These are phyloP conservation scores for Lacerta bilineata DNA, from an alignment of 2,797 vertebrate species.

Conservation along the genomic window DNA sequence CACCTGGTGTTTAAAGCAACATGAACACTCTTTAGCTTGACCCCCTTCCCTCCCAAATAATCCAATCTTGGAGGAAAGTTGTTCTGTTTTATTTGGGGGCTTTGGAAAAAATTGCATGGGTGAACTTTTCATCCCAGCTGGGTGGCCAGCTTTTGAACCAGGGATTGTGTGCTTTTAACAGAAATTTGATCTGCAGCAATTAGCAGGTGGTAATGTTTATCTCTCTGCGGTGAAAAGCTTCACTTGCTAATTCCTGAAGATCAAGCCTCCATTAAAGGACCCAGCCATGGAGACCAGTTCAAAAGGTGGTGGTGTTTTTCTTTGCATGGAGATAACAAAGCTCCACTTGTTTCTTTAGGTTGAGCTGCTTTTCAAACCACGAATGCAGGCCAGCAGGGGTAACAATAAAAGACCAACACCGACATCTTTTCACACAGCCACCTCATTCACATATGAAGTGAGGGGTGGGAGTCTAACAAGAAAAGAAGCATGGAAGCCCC, in stretches of 20 bases:
- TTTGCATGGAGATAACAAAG: not conserved
- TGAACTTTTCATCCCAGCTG: not conserved
- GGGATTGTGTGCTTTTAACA: not conserved
- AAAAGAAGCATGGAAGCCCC: no score
- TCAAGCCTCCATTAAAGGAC: not conserved
- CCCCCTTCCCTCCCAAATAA: not conserved
- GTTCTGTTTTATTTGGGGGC: not conserved
- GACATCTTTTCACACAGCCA: no score
- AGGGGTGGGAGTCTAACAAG: no score
- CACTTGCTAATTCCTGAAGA: not conserved
- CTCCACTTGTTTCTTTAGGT: not conserved
- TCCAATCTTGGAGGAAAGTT: not conserved
- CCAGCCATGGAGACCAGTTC: not conserved
- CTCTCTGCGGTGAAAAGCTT: not conserved
- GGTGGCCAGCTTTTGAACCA: not conserved
- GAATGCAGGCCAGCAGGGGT: no score
- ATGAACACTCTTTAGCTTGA: no score
- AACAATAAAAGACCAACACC: not conserved
- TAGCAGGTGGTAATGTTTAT: constrained; percentile 4
- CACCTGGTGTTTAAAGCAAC: no score
- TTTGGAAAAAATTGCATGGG: not conserved
- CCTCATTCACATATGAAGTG: no score
- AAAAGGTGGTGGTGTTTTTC: not conserved
- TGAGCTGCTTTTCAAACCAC: not conserved
- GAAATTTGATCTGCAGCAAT: constrained; percentile 3